A percentile compares a stretch with the other conserved stretches of the same genome.
Conservation (phyloP, 64 coral and sea anemone genomes). For the Cladopsammia gracilis region DNA sequence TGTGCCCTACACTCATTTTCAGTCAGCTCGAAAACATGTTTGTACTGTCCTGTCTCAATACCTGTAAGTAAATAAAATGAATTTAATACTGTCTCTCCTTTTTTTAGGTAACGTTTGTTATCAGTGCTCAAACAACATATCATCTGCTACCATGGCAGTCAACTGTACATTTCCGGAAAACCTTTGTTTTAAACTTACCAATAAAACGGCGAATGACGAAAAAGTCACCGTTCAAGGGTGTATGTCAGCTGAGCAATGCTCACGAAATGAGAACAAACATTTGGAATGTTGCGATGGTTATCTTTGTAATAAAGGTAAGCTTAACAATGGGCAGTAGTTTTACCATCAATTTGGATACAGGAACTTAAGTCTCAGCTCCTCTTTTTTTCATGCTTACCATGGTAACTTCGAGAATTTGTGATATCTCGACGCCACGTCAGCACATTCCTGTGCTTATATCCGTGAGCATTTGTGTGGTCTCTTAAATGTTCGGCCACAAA, state of each 20-base stretch:
- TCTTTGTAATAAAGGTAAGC: not conserved
- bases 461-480: too few relatives aligned
- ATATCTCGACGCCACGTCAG: too few relatives aligned
- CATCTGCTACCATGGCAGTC: not conserved
- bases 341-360: not conserved
- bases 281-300: not conserved
- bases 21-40: too few relatives aligned
- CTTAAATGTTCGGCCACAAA: not conserved
- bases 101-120: not conserved
- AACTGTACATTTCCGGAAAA: not conserved
- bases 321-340: not conserved
- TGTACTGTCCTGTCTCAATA: too few relatives aligned
- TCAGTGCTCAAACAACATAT: not conserved
- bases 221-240: not conserved
- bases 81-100: not conserved
- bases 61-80: too few relatives aligned
- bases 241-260: not conserved
- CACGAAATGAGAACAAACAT: not conserved
- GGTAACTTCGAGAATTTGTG: too few relatives aligned
- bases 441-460: too few relatives aligned
- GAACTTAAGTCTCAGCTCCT: not conserved
- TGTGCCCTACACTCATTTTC: too few relatives aligned
- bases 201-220: not conserved
- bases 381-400: too few relatives aligned
- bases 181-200: not conserved